Evolutionary conservation across 1,140 invertebrate genomes (phyloP), one percentile per base, ranked within the genome.

Genomic region (Atta cephalotes): DNA sequence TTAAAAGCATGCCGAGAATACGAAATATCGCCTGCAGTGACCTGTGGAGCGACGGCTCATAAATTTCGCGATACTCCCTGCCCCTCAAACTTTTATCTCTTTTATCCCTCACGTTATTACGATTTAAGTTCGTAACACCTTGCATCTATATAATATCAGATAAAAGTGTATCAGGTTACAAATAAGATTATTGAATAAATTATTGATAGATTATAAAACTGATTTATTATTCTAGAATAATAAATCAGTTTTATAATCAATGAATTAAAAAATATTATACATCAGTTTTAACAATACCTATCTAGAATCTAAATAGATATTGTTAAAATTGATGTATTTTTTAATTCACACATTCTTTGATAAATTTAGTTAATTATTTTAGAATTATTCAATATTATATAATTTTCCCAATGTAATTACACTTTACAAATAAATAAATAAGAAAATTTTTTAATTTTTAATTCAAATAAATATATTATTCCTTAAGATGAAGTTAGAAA

Each of bases 1-100:
- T 85, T 78, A 88, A 86, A 86, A 86, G 85, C 74, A 79, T 70
- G 65, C 76, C 85, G 77, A 12, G 85, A 79, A 86, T 86, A 80
- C 85, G 85, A 80, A 86, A 80, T 86, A 86, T 80, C 85, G 85
- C 65, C 82, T 66, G 49, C 49, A 79, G 74, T 85, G 85, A 80
- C 76, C 76, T 70, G 76, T 66, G 53, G 39, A 86, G 76, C 65
- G 76, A 80, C 31, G 65, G 53, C 62, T 86, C 85, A 80, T 80
- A 86, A 85, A 85, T 85, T 85, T 85, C 60, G 77, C 74, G 78
- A 86, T 86, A 70, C 63, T 70, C 35, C 31, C 12, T 49, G 65
- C 85, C 25, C 39, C 65, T 60, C 39, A 71, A 80, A 80, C 65
- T 79, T 86, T 81, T 70, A 81, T 81, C 85, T 70, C 77, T 86